A percentile compares a stretch with the other conserved stretches of the same genome.
Conservation (phyloP, 2,888 invertebrate species). For the Aspidapion aeneum region DNA sequence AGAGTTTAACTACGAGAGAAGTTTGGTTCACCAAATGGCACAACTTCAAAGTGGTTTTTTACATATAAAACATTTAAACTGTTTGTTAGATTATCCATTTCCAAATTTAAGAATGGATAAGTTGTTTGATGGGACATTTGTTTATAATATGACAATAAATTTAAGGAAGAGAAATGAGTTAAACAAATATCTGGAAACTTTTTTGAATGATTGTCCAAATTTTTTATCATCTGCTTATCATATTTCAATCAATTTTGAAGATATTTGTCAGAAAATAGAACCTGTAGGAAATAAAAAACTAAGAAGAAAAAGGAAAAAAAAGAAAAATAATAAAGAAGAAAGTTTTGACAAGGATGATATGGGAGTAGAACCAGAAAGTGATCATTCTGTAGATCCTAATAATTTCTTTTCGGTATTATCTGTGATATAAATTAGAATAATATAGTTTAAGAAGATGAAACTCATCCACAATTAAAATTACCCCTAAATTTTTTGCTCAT, state of each 20-base stretch:
- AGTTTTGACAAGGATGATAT: constrained; percentile 20
- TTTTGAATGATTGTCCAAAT: constrained; percentile 28
- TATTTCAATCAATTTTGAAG: background rate
- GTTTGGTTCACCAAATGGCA: constrained; percentile 60
- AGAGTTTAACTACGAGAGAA: constrained; percentile 54
- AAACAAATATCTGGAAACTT: constrained; percentile 29
- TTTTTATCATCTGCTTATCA: background rate
- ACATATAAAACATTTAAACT: constrained; percentile 61
- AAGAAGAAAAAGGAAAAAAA: constrained; percentile 23
- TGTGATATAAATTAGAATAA: constrained; percentile 20
- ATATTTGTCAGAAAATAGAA: constrained; percentile 1
- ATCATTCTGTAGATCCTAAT: constrained; percentile 35
- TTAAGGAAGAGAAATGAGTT: constrained; percentile 47
- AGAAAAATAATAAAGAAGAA: constrained; percentile 10
- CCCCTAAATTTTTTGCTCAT: too few species aligned
- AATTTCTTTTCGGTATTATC: constrained; percentile 38
- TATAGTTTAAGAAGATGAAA: too few species aligned
- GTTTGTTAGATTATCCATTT: constrained; percentile 59
- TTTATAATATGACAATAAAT: constrained; percentile 67
- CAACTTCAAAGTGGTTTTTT: constrained; percentile 63
- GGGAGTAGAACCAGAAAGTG: constrained; percentile 19
- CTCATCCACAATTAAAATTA: too few species aligned
- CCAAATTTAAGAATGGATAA: constrained; percentile 56
- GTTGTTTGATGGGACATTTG: constrained; percentile 70
- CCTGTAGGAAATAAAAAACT: constrained; percentile 4